Evolutionary conservation across 1,140 invertebrate species (phyloP), one percentile per base, ranked within the genome.

Genomic region (Riptortus pedestris): DNA sequence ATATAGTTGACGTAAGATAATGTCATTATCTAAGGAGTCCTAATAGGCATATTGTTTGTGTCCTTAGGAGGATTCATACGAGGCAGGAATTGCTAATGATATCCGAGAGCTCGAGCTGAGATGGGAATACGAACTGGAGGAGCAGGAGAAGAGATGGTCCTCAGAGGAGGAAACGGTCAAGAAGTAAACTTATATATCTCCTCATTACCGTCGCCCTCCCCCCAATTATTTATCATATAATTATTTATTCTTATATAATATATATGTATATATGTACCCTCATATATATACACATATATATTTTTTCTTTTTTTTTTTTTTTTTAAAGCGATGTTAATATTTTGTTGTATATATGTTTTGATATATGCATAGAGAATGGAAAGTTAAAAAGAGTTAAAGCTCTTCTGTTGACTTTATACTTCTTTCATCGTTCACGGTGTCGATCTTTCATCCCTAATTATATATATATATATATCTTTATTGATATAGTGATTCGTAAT

Each of bases 31-130:
- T n/a, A n/a, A n/a, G n/a, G n/a, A n/a, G n/a, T n/a, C n/a, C n/a
- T n/a, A n/a, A n/a, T n/a, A n/a, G n/a, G n/a, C n/a, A n/a, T n/a
- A n/a, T n/a, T n/a, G n/a, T n/a, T n/a, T n/a, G n/a, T n/a, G 5
- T 38, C 31, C n/a, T 2, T 62, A 83, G 73, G 81, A 85, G 68
- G 83, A 83, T 64, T 81, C 78, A 2, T 84, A 85, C 64, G 83
- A 86, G 71, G 80, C 78, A 60, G 81, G 80, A 60, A 83, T 85
- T 58, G 83, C 81, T 18, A 82, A 85, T 68, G 83, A 85, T 69
- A 85, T 85, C 78, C 75, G 80, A 20, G 82, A 84, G 69, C 73
- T 85, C 24, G 83, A 85, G 72, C 71, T 83, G 38, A 76, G 82
- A 63, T 81, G 81, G 77, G 80, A 85, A 68, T 81, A 80, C 62